Base-by-base conservation (phyloP, 2,113 vertebrate species). In the Salvelinus sp. region DNA sequence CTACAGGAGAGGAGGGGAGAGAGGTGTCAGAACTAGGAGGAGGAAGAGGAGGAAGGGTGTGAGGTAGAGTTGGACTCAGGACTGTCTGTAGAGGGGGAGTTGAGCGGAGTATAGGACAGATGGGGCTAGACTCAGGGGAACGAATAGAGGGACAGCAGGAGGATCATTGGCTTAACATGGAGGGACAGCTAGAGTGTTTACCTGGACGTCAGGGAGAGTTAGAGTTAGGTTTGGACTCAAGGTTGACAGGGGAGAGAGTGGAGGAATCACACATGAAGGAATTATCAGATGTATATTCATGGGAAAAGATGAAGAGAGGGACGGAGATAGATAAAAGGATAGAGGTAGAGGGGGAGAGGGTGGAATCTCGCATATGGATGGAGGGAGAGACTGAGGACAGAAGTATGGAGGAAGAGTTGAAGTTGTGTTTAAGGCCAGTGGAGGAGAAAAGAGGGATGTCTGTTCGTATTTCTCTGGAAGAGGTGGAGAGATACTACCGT, bases 401-500 rank as follows among this genome's bases (percentile, higher is more conserved):
- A 69, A 78, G n/a, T 66, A 63, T 6, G 69, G n/a, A 60, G 74
- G 71, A 38, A 48, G 25, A 69, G 33, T 23, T 76, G 47, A 69
- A 63, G 30, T 83, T 85, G 74, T 67, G 77, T 83, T 83, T 81
- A 76, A 70, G 67, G 65, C 86, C 89, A 1, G 69, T 86, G 23
- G 69, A 81, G 62, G 48, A 75, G 66, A 79, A 57, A 0, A 60
- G 83, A n/a, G 73, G 60, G 76, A 28, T 64, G 60, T 81, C 71
- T 5, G 78, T 92, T 1, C 80, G 84, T 23, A 91, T 93, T 73
- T 83, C 88, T 64, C 82, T 93, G 58, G 83, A 91, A 70, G 93
- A 93, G 75, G 89, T 87, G 79, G 82, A 92, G 79, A 87, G 79
- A 76, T 93, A 91, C 81, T 87, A 89, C 84, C 86, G 71, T n/a